Evolutionary conservation across 1,140 invertebrate species (phyloP).

Genomic region (Rhysida immarginata): DNA sequence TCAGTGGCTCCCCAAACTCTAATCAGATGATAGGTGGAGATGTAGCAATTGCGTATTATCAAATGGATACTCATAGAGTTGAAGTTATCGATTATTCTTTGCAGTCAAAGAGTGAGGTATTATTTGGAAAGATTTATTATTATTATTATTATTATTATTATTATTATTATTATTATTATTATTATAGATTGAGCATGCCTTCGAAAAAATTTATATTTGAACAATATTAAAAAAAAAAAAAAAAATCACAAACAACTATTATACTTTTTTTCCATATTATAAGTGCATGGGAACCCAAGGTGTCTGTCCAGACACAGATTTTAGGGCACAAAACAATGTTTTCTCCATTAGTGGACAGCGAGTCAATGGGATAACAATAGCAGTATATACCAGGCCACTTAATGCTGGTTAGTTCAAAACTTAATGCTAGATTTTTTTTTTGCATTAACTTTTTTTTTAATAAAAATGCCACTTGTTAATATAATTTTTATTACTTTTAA

Average conservation of each 20-base stretch:
- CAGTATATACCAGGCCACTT: constrained; percentile 52
- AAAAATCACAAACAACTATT: no score
- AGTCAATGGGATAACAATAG: constrained; percentile 62
- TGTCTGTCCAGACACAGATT: constrained; percentile 64
- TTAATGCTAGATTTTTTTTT: no score
- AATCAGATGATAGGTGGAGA: constrained; percentile 74
- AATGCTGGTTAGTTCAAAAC: constrained; percentile 45
- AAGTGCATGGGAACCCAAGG: constrained; percentile 47
- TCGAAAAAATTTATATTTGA: no score
- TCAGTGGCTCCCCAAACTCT: constrained; percentile 51
- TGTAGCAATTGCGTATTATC: constrained; percentile 58
- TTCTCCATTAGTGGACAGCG: constrained; percentile 52
- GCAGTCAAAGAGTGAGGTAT: constrained; percentile 59
- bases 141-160: background rate
- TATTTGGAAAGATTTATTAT: background rate
- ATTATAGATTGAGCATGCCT: no score
- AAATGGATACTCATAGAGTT: constrained; percentile 41
- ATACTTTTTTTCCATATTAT: no score
- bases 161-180: background rate
- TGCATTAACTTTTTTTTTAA: no score
- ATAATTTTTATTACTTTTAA: constrained; percentile 42
- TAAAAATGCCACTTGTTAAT: constrained; percentile 43
- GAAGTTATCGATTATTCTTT: constrained; percentile 70
- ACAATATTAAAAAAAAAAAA: no score
- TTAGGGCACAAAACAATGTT: constrained; percentile 67